phyloP scores from a whole-genome alignment of 1,140 invertebrate species.

The Theocolax elegans region DNA sequence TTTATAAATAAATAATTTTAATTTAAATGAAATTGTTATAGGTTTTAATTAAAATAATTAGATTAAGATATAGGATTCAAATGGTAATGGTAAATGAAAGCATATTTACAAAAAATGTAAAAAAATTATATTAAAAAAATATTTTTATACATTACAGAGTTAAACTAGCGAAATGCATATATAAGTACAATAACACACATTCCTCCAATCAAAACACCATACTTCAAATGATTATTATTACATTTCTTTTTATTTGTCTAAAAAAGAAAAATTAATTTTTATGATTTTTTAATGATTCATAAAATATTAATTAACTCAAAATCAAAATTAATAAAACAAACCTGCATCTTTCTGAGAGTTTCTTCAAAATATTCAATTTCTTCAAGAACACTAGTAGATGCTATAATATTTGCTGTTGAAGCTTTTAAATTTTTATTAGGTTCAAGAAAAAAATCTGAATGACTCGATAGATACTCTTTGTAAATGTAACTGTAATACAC shows the following conservation, averaged over 20 bases:
- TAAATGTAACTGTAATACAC: conserved; percentile 9
- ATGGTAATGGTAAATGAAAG: no score
- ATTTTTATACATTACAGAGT: neutral
- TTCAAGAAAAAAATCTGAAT: conserved; percentile 18
- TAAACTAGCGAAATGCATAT: neutral
- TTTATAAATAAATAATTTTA: no score
- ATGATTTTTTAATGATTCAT: no score
- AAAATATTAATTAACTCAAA: neutral
- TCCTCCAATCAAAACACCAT: neutral
- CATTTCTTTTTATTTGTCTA: neutral
- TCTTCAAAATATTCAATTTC: neutral
- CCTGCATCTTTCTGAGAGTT: neutral
- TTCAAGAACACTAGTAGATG: neutral
- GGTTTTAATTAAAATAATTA: no score
- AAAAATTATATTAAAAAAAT: no score
- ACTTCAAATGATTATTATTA: neutral
- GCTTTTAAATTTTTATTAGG: conserved; percentile 24
- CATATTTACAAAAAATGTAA: no score
- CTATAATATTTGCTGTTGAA: conserved; percentile 8
- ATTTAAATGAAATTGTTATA: no score
- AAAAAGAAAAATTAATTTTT: neutral
- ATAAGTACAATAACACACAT: neutral
- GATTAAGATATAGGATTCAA: no score
- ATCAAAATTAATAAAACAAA: neutral
- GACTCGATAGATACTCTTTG: neutral